Evolutionary conservation across 2,797 vertebrate genomes (phyloP), one percentile per base, ranked within the genome.

Genomic region (Protosalanx chinensis): DNA sequence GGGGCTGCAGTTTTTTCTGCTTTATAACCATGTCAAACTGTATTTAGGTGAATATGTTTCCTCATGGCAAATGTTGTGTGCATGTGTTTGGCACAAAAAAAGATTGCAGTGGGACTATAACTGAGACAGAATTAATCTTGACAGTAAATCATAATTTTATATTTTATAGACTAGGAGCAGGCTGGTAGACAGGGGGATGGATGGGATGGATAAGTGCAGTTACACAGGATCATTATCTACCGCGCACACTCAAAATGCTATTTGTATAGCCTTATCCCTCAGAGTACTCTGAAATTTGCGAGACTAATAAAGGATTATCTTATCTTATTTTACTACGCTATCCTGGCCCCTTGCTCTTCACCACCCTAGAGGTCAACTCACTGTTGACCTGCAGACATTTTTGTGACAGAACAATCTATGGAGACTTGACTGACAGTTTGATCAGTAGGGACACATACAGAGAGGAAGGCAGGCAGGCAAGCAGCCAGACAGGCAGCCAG

Each of bases 171-270:
- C 51, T 1, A 5, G 51, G 62, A 20, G 33, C 32, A 33, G 62
- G 32, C 3, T 8, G 32, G 13, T 46, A 12, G 27, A 35, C 33
- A 23, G 16, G 61, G 15, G 61, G 79, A 77, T 13, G 58, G 68
- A 68, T 78, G 83, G 88, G 86, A 91, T 85, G 86, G 84, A 90
- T 88, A 81, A 85, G 74, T 86, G 74, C 85, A 85, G 84, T 87
- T 87, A 88, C 81, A 85, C 79, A 77, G 84, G 86, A 83, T 87
- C 89, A 89, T 90, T 90, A 90, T 10, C 41, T 90, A 87, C 88
- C 85, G 13, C 79, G 83, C 41, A 46, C 37, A 41, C 37, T 71
- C 63, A 76, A 79, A 78, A 82, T 81, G 71, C 32, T 67, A 72
- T 80, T 83, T 85, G 82, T 87, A 72, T 76, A 79, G 80, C 82